Evolutionary conservation across 1,140 invertebrate species (phyloP).

Genomic region (Anagrus nilaparvatae): DNA sequence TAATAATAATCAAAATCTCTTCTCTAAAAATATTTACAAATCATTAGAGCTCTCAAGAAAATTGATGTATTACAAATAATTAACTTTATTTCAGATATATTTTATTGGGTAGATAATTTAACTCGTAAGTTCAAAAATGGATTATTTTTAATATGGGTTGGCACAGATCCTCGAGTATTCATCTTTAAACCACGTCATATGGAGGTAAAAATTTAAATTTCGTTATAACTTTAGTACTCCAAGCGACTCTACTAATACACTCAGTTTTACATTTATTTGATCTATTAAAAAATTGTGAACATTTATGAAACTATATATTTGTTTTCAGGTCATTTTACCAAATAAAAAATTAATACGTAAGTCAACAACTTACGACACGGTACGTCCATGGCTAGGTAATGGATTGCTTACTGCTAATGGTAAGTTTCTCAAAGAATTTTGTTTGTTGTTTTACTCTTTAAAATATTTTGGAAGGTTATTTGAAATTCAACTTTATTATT

Average conservation of each 20-base stretch:
- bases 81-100: conserved; percentile 35
- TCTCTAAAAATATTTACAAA: no score
- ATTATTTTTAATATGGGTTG: conserved; percentile 21
- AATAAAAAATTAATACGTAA: conserved; percentile 51
- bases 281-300: not conserved
- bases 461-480: not conserved
- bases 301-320: conserved; percentile 5
- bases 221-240: not conserved
- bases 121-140: conserved; percentile 18
- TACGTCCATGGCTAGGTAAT: conserved; percentile 57
- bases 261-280: not conserved
- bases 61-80: no score
- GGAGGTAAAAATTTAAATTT: conserved; percentile 18
- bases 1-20: no score
- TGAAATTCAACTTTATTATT: conserved; percentile 4
- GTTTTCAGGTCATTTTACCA: conserved; percentile 26
- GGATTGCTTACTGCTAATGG: conserved; percentile 56
- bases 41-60: no score
- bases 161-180: conserved; percentile 10
- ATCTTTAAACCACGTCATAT: conserved; percentile 25
- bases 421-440: conserved; percentile 19
- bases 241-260: no score
- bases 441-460: not conserved
- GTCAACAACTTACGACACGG: conserved; percentile 49
- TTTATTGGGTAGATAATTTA: conserved; percentile 13